Percentiles rank a stretch among this genome's conserved stretches.
phyloP scores from a whole-genome alignment of 2,888 invertebrate species.

The Hirtodrosophila confusa region DNA sequence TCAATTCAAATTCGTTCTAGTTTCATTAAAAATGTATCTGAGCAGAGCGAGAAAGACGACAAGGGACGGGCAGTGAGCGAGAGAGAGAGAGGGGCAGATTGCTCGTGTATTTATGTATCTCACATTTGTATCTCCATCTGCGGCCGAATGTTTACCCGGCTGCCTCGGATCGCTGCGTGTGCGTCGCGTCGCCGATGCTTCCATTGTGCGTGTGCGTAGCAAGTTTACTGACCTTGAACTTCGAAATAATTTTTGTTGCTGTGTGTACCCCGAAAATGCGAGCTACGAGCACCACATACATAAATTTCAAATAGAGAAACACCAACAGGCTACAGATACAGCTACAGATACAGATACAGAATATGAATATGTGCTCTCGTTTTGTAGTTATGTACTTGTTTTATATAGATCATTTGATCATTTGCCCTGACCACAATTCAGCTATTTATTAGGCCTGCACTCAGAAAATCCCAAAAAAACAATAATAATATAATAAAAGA shows the following conservation, averaged over 20 bases:
- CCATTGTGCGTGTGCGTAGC: slow-evolving; percentile 75
- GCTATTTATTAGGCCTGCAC: background rate
- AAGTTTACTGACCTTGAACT: slow-evolving; percentile 84
- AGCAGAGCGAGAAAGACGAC: slow-evolving; percentile 8
- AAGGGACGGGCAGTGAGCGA: slow-evolving; percentile 1
- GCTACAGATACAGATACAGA: background rate
- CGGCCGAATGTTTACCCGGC: slow-evolving; percentile 26
- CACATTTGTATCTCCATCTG: slow-evolving; percentile 35
- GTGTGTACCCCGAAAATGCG: slow-evolving; percentile 61
- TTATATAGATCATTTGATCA: slow-evolving; percentile 1
- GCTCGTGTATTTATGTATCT: slow-evolving; percentile 36
- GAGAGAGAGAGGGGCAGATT: slow-evolving; percentile 8
- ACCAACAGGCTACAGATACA: background rate
- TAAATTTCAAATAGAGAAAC: slow-evolving; percentile 60
- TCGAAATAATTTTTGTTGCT: slow-evolving; percentile 72
- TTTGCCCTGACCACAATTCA: slow-evolving; percentile 14
- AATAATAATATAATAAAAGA: too few species aligned
- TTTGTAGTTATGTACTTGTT: slow-evolving; percentile 3
- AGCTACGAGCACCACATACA: slow-evolving; percentile 47
- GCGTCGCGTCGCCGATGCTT: slow-evolving; percentile 26
- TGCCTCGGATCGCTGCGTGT: slow-evolving; percentile 49
- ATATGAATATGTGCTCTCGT: slow-evolving; percentile 8
- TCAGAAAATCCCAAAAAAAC: too few species aligned
- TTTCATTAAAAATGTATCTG: slow-evolving; percentile 53
- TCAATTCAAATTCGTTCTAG: slow-evolving; percentile 67